Base-by-base conservation (phyloP, 2,797 vertebrate species). In the Myotis myotis region DNA sequence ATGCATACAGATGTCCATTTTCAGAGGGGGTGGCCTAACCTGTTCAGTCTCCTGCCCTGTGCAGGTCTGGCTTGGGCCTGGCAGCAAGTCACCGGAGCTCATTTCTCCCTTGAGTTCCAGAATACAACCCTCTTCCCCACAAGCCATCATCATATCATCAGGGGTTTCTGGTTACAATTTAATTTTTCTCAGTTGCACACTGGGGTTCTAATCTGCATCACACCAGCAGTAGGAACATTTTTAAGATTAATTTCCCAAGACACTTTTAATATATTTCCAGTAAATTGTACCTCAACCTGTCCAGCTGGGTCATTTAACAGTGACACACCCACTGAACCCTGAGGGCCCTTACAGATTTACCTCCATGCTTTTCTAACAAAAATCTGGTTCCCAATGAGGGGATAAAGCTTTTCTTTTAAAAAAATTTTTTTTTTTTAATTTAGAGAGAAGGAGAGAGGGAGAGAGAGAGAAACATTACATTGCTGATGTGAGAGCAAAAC, bases 231-330 rank as follows among this genome's bases (percentile, higher is more conserved):
- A 97, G 97, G 98, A 98, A 98, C 80, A 12, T 97, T 98, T 97
- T 98, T 98, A 98, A 98, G 98, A 98, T 98, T 98, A 98, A 98
- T 98, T 99, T 99, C 98, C 98, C 97, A 97, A 98, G 98, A 98
- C 96, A 97, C 96, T 96, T 98, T 98, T 98, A 98, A 98, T 98
- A 98, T 97, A 97, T 97, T 98, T 98, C 97, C 97, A 98, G 98
- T 98, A 98, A 98, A 97, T 97, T 97, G 96, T 98, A 97, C 95
- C 88, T 97, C 98, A 97, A 98, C 98, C 97, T 98, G 97, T 97
- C 97, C 97, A 98, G 97, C 97, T 98, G 94, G 97, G 96, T 97
- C 97, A 97, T 98, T 98, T 97, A 97, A 97, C 92, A 97, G 95
- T 28, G 97, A 98, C 97, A 98, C 97, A 96, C 97, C 97, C 97